Conservation (phyloP, 1,140 invertebrate species). For the Lucilia sericata region DNA sequence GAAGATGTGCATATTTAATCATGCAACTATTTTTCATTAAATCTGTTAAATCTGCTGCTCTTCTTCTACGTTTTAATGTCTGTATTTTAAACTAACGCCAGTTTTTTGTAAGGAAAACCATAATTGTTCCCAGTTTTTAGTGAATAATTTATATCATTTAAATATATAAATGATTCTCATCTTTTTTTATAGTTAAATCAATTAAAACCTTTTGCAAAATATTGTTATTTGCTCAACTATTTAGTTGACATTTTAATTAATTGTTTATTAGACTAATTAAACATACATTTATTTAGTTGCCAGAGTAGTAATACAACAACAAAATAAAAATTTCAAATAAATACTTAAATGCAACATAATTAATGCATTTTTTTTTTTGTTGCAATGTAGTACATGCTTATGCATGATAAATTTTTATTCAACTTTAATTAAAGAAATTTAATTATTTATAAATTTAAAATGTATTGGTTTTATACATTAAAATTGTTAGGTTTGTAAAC, state of each 20-base stretch:
- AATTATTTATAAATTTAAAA: too few species aligned
- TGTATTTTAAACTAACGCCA: too few species aligned
- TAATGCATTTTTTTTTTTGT: too few species aligned
- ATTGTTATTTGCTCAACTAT: background rate
- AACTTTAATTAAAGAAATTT: too few species aligned
- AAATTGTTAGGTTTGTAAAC: too few species aligned
- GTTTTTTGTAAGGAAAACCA: background rate
- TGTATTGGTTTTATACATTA: too few species aligned
- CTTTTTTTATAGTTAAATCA: background rate
- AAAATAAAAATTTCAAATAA: too few species aligned
- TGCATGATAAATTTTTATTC: too few species aligned
- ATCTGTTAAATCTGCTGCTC: background rate
- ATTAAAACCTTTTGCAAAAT: background rate
- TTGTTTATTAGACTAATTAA: constrained; percentile 20
- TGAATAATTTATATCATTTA: background rate
- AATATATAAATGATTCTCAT: background rate
- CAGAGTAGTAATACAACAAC: too few species aligned
- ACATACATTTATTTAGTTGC: constrained; percentile 2
- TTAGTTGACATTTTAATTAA: constrained; percentile 12
- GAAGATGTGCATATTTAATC: constrained; percentile 40
- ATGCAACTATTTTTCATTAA: background rate
- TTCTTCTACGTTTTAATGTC: too few species aligned
- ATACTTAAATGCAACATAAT: too few species aligned
- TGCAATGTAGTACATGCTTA: too few species aligned
- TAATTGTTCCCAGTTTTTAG: background rate